A percentile compares a stretch with the other conserved stretches of the same genome.
phyloP scores from a whole-genome alignment of 2,888 invertebrate species.

The Leptopilina drosophilae region DNA sequence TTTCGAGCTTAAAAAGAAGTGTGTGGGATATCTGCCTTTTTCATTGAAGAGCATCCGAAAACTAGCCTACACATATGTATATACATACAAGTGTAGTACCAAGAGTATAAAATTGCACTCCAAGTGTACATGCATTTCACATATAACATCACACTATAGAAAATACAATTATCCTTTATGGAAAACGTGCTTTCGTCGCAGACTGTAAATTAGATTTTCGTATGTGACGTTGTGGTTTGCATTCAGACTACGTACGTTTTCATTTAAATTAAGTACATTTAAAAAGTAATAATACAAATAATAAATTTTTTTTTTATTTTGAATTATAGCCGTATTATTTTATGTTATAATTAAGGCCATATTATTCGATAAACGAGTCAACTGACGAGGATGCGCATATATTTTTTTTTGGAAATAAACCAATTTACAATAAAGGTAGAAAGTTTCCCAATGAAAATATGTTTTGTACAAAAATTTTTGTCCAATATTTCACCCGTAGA shows the following conservation, averaged over 20 bases:
- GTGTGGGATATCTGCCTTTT: constrained; percentile 21
- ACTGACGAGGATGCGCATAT: too few species aligned
- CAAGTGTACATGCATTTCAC: not conserved
- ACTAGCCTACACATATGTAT: not conserved
- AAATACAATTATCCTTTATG: constrained; percentile 40
- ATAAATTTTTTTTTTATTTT: not conserved
- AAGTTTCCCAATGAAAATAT: too few species aligned
- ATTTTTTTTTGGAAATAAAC: too few species aligned
- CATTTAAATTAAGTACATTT: constrained; percentile 26
- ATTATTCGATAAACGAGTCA: too few species aligned
- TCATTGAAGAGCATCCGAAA: constrained; percentile 31
- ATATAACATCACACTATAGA: constrained; percentile 2
- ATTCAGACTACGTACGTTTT: constrained; percentile 36
- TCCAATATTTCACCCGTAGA: too few species aligned
- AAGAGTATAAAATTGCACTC: not conserved
- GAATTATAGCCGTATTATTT: too few species aligned
- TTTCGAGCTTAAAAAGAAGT: constrained; percentile 23
- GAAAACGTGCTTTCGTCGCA: constrained; percentile 39
- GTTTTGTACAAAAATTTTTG: too few species aligned
- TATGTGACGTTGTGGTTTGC: constrained; percentile 35
- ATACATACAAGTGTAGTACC: not conserved
- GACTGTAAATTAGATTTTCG: constrained; percentile 30
- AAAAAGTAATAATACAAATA: constrained; percentile 17
- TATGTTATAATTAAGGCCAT: too few species aligned
- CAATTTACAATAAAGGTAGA: too few species aligned